Base-by-base conservation (phyloP, 23 tunicate species). In the Trididemnum nubilum region DNA sequence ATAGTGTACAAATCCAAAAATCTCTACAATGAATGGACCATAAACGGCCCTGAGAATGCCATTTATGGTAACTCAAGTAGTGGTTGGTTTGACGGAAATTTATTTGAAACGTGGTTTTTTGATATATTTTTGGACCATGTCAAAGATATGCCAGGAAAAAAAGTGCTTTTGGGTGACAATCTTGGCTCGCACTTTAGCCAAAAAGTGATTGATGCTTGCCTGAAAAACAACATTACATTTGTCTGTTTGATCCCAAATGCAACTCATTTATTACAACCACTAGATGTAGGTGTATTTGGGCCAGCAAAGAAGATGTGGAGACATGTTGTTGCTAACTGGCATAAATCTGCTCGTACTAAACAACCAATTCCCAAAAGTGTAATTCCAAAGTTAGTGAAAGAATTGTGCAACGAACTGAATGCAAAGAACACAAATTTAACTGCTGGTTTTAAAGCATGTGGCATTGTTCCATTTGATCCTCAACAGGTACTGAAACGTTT, bases 101-200 rank as follows among this genome's bases (percentile, higher is more conserved):
- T 26, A 61, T 73, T 73, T 73, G 79, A 73, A 26, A 26, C 4
- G 35, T 73, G 79, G 59, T 73, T 73, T 73, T 73, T 26, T 22
- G 30, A 31, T 73, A 7, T 73, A 31, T 73, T 73, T 73, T 31
- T 73, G 79, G 79, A 22, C 38, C 15, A 28, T 73, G 79, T 73
- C 30, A 26, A 22, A 32, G 25, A 22, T 18, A 22, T 5, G 4
- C 79, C 79, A 73, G 79, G 79, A 37, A 73, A 59, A 28, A 73
- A 73, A 32, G 35, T 78, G 35, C 35, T 78, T 38, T 5, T 78
- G 25, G 83, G 83, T 59, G 83, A 78, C 71, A 78, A 78, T 33
- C 38, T 78, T 18, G 36, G 36, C 25, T 78, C 83, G 9, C 83
- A 78, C 38, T 78, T 78, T 61, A n/a, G 36, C 5, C 63, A 22